Conservation (phyloP, 2,113 vertebrate genomes). For the Xyliphius kryptos region DNA sequence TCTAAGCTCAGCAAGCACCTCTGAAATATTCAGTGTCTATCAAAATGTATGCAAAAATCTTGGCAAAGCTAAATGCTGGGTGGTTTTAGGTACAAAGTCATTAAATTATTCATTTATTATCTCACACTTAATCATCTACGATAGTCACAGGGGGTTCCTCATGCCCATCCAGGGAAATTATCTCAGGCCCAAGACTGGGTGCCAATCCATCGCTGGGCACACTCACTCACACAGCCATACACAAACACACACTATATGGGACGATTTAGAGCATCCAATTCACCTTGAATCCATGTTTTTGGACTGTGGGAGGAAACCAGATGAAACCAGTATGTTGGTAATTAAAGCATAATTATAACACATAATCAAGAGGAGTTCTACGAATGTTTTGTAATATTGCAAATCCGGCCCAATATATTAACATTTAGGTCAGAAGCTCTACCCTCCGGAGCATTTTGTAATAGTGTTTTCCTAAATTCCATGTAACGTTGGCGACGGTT, state of each 20-base stretch:
- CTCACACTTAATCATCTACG: no score
- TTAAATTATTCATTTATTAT: no score
- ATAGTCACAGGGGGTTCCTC: no score
- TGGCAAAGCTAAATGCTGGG: neutral
- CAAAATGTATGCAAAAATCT: neutral
- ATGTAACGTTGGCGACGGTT: conserved; percentile 73
- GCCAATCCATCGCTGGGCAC: neutral
- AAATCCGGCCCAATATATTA: conserved; percentile 4
- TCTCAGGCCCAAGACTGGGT: no score
- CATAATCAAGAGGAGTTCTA: neutral
- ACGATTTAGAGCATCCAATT: no score
- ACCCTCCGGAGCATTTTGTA: conserved; percentile 19
- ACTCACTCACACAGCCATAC: no score
- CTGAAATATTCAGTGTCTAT: neutral
- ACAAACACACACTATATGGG: no score
- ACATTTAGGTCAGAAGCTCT: conserved; percentile 1
- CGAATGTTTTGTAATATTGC: conserved; percentile 5
- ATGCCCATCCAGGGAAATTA: no score
- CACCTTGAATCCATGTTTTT: no score
- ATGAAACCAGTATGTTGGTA: neutral
- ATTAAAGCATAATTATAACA: neutral
- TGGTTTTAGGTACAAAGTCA: neutral
- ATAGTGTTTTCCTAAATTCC: conserved; percentile 56
- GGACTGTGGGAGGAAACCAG: no score
- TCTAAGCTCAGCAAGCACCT: no score